Evolutionary conservation across 2,797 vertebrate genomes (phyloP).

Genomic region (Xiphophorus birchmanni): DNA sequence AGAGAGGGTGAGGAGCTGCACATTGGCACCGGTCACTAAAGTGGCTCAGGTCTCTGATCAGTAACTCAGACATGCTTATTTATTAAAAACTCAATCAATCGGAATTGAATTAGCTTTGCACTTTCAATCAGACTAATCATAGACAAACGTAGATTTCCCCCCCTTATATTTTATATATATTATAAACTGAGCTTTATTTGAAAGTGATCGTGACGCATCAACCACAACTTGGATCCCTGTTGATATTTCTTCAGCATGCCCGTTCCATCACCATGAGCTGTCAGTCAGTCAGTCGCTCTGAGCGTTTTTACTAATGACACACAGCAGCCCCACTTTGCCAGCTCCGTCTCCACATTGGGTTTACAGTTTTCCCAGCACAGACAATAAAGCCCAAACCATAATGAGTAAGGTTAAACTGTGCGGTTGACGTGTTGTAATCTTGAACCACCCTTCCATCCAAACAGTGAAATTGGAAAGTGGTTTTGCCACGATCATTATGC

Average conservation of each 20-base stretch:
- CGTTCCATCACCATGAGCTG: not conserved
- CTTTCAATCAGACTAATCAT: slow-evolving; percentile 39
- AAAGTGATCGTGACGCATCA: slow-evolving; percentile 15
- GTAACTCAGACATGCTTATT: slow-evolving; percentile 20
- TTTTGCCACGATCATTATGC: slow-evolving; percentile 28
- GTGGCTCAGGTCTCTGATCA: not conserved
- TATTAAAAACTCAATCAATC: slow-evolving; percentile 38
- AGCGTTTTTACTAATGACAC: slow-evolving; percentile 8
- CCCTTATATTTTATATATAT: not conserved
- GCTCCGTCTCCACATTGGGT: slow-evolving; percentile 16
- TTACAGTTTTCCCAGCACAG: slow-evolving; percentile 21
- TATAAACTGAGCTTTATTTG: not conserved
- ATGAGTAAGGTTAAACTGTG: slow-evolving; percentile 40
- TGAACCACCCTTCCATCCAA: slow-evolving; percentile 35
- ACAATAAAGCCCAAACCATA: slow-evolving; percentile 51
- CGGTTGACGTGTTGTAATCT: slow-evolving; percentile 52
- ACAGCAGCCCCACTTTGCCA: slow-evolving; percentile 5
- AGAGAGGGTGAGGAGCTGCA: not conserved
- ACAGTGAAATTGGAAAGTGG: slow-evolving; percentile 28
- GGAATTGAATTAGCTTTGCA: slow-evolving; percentile 27
- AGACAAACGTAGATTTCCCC: slow-evolving; percentile 24
- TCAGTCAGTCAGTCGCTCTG: not conserved
- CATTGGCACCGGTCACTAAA: not conserved
- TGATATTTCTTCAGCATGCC: not conserved
- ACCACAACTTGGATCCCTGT: not conserved